Conservation (phyloP, 2,797 vertebrate species). For the Coracias cyanogaster region DNA sequence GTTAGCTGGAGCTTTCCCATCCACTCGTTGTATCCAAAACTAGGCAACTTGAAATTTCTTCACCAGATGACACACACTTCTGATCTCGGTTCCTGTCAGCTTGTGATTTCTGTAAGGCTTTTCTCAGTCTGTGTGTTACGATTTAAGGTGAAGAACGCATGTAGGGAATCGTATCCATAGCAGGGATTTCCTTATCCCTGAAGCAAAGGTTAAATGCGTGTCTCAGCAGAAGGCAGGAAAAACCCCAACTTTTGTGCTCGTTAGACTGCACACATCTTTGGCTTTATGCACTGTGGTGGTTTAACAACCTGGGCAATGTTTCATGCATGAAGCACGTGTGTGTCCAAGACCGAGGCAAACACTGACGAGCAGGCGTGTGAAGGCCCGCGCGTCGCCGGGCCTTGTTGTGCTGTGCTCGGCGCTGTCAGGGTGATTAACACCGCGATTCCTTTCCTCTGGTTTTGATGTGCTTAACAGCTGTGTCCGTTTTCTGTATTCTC, state of each 20-base stretch:
- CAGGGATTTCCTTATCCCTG: background rate
- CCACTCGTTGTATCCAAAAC: background rate
- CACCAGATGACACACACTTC: background rate
- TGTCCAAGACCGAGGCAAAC: fast-evolving
- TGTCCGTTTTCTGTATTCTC: background rate
- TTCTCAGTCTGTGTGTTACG: background rate
- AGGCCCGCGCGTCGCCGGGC: background rate
- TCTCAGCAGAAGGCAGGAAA: background rate
- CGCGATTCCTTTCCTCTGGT: fast-evolving
- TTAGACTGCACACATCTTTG: background rate
- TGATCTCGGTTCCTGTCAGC: background rate
- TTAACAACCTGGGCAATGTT: fast-evolving
- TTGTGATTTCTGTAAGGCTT: background rate
- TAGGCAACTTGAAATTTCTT: background rate
- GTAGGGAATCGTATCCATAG: fast-evolving
- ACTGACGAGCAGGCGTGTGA: fast-evolving
- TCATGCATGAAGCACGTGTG: fast-evolving
- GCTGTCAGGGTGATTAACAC: fast-evolving
- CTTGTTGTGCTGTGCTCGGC: background rate
- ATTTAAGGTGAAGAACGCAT: background rate
- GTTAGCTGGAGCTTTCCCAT: constrained; percentile 46
- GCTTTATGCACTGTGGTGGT: background rate
- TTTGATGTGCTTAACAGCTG: background rate
- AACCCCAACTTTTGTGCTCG: background rate
- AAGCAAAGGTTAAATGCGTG: fast-evolving